These are phyloP conservation scores for Acanthosepion lycidas DNA, from an alignment of 2,888 invertebrate species.

Conservation along the genomic window DNA sequence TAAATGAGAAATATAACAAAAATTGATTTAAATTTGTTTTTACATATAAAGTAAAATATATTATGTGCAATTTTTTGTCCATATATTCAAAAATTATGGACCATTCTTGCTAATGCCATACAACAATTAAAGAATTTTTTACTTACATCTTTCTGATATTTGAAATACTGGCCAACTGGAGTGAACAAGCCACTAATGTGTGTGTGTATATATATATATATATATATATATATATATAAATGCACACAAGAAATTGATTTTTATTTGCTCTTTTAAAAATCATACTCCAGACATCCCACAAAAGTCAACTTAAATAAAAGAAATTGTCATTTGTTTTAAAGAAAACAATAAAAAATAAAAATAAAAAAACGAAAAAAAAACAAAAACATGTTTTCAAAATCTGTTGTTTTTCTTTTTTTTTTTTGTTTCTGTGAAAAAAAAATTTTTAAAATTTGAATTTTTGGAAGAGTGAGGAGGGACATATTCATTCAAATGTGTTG, in stretches of 20 bases:
- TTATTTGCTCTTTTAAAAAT: not conserved
- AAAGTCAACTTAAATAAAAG: not conserved
- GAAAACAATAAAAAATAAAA: not conserved
- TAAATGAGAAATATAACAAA: not conserved
- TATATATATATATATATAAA: not conserved
- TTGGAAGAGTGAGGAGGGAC: too few relatives aligned
- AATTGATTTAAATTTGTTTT: not conserved
- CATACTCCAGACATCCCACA: slow-evolving; percentile 10
- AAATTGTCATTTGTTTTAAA: not conserved
- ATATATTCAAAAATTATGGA: not conserved
- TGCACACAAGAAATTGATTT: not conserved
- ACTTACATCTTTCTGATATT: not conserved
- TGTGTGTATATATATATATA: not conserved
- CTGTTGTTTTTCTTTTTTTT: too few relatives aligned
- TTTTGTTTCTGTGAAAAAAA: too few relatives aligned
- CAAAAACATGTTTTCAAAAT: too few relatives aligned
- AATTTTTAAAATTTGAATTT: too few relatives aligned
- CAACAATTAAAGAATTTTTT: not conserved
- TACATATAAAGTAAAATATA: not conserved
- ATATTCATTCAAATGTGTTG: too few relatives aligned
- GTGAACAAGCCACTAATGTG: not conserved
- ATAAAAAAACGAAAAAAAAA: too few relatives aligned
- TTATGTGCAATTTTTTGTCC: not conserved
- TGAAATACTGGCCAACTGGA: slow-evolving; percentile 33
- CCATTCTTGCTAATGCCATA: not conserved